Percentiles rank a stretch among this genome's conserved stretches.
Evolutionary conservation across 2,113 vertebrate species (phyloP).

Genomic region (Theristicus caerulescens): DNA sequence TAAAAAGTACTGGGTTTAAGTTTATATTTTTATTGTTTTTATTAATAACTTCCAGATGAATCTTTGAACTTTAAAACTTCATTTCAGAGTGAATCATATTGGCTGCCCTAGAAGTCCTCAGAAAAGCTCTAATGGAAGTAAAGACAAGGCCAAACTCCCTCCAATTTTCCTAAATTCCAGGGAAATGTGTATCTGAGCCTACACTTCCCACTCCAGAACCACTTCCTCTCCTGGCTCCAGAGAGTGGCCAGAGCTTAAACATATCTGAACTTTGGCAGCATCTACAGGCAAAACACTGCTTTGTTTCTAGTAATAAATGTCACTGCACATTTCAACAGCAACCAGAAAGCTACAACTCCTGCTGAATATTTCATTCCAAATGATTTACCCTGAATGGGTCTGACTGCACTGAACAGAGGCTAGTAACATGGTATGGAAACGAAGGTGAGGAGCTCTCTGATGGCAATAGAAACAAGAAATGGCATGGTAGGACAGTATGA

Average conservation of each 20-base stretch:
- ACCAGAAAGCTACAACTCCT: neutral
- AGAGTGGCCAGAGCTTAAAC: neutral
- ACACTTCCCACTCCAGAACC: conserved; percentile 22
- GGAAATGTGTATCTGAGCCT: conserved; percentile 27
- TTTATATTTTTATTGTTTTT: conserved; percentile 14
- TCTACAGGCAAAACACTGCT: neutral
- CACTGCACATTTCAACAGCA: conserved; percentile 22
- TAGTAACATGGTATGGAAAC: neutral
- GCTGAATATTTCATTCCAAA: conserved; percentile 5
- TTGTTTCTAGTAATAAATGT: neutral
- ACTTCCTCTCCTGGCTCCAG: conserved; percentile 38
- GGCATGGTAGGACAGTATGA: neutral
- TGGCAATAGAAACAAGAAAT: neutral
- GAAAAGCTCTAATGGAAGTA: conserved; percentile 18
- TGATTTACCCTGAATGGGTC: neutral
- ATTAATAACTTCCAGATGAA: conserved; percentile 59
- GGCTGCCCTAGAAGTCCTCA: neutral
- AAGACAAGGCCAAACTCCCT: conserved; percentile 1
- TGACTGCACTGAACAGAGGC: neutral
- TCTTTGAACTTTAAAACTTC: conserved; percentile 21
- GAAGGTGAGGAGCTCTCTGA: neutral
- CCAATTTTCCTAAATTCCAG: conserved; percentile 36
- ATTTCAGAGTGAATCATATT: conserved; percentile 9
- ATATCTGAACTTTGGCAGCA: conserved; percentile 13
- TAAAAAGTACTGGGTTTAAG: neutral